A percentile compares a stretch with the other conserved stretches of the same genome.
phyloP scores from a whole-genome alignment of 2,888 invertebrate genomes.

The Boloria selene region DNA sequence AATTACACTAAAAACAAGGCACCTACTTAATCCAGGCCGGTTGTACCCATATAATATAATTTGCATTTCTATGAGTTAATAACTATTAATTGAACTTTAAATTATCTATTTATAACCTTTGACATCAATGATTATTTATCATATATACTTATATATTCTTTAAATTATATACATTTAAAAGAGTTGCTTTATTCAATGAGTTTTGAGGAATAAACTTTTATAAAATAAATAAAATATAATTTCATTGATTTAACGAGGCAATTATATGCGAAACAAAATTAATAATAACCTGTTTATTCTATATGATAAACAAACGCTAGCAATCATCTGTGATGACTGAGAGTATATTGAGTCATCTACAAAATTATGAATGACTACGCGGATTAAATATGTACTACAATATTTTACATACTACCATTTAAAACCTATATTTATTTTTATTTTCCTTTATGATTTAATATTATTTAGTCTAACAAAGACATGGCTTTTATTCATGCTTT shows the following conservation, averaged over 20 bases:
- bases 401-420: not conserved
- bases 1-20: too few relatives aligned
- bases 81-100: too few relatives aligned
- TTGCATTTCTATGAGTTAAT: too few relatives aligned
- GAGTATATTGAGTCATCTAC: slow-evolving; percentile 34
- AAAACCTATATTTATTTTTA: too few relatives aligned
- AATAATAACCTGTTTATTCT: slow-evolving; percentile 30
- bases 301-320: slow-evolving; percentile 25
- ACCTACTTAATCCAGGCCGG: too few relatives aligned
- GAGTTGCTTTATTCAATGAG: not conserved
- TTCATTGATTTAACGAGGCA: not conserved
- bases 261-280: not conserved
- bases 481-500: too few relatives aligned
- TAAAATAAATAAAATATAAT: not conserved
- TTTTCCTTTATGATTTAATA: too few relatives aligned
- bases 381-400: not conserved
- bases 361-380: slow-evolving; percentile 34
- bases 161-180: not conserved
- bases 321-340: slow-evolving; percentile 30
- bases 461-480: too few relatives aligned
- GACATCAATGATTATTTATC: too few relatives aligned
- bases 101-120: too few relatives aligned
- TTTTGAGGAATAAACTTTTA: not conserved
- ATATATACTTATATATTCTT: not conserved
- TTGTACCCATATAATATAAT: too few relatives aligned